Percentiles rank a stretch among this genome's conserved stretches.
These are phyloP conservation scores for Holothuria glaberrima DNA, from an alignment of 35 echinoderm and acorn worm genomes.

Conservation along the genomic window DNA sequence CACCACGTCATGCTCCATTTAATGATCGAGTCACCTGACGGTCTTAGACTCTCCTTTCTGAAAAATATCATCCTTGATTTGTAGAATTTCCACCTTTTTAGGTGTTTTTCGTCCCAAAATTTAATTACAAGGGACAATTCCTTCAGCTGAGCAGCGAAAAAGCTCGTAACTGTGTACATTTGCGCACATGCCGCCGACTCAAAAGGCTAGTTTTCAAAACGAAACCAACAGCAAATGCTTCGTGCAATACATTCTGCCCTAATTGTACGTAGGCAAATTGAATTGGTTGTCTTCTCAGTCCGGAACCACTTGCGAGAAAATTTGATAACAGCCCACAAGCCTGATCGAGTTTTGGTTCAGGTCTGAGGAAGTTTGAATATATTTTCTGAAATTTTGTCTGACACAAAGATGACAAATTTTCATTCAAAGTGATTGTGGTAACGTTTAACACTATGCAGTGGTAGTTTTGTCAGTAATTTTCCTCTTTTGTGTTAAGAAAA, in stretches of 20 bases:
- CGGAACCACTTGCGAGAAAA: conserved; percentile 49
- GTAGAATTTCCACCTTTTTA: conserved; percentile 54
- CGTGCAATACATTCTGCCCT: conserved; percentile 26
- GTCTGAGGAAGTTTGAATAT: background rate
- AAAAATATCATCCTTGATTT: conserved; percentile 54
- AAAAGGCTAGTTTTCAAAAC: conserved; percentile 17
- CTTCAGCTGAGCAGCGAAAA: conserved; percentile 33
- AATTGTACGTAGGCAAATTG: conserved; percentile 45
- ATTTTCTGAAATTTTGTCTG: background rate
- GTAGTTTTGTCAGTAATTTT: no score
- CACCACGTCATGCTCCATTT: conserved; percentile 23
- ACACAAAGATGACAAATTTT: no score
- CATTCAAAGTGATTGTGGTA: no score
- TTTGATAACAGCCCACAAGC: conserved; percentile 50
- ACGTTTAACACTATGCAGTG: no score
- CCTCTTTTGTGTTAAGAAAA: no score
- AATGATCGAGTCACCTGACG: conserved; percentile 34
- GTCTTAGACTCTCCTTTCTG: conserved; percentile 37
- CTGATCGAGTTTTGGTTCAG: background rate
- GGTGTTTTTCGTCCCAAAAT: conserved; percentile 29
- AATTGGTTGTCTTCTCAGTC: conserved; percentile 30
- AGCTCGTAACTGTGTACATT: conserved; percentile 14
- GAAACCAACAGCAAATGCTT: conserved; percentile 1
- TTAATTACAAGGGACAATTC: conserved; percentile 31
- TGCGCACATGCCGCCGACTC: conserved; percentile 4